Conservation (phyloP, 2,797 vertebrate genomes). For the Rallus crepitans region DNA sequence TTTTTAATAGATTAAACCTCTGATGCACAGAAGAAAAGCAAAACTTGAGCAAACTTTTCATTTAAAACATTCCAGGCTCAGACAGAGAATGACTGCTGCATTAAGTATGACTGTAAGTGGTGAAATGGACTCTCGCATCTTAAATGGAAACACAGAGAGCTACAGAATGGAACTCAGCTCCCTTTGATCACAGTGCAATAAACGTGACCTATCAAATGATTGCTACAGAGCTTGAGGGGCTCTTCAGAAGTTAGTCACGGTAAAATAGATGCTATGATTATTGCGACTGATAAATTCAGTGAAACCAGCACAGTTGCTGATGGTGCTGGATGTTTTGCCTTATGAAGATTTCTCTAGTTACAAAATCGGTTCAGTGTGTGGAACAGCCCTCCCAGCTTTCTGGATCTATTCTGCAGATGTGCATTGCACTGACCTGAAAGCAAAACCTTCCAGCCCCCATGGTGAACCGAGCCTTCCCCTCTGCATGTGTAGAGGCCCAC, state of each 20-base stretch:
- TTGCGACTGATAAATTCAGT: slow-evolving; percentile 28
- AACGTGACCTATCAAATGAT: neutral
- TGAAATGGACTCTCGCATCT: neutral
- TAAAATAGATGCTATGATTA: slow-evolving; percentile 41
- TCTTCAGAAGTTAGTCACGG: slow-evolving; percentile 35
- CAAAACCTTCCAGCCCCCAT: neutral
- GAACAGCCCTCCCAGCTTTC: neutral
- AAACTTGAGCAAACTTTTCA: neutral
- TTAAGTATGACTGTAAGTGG: neutral
- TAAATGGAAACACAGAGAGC: neutral
- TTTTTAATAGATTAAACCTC: neutral
- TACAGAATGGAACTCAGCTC: slow-evolving; percentile 6
- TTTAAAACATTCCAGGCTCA: neutral
- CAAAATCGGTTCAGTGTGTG: rapidly evolving
- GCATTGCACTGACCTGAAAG: neutral
- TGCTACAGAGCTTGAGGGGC: slow-evolving; percentile 7
- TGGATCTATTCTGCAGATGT: neutral
- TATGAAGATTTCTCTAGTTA: neutral
- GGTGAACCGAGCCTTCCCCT: neutral
- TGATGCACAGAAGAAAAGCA: neutral
- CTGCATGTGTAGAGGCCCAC: neutral
- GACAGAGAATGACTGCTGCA: neutral
- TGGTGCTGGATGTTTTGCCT: neutral
- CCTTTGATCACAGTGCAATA: neutral
- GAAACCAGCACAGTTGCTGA: slow-evolving; percentile 15